Evolutionary conservation across 2,113 vertebrate genomes (phyloP).

Genomic region (Lontra canadensis): DNA sequence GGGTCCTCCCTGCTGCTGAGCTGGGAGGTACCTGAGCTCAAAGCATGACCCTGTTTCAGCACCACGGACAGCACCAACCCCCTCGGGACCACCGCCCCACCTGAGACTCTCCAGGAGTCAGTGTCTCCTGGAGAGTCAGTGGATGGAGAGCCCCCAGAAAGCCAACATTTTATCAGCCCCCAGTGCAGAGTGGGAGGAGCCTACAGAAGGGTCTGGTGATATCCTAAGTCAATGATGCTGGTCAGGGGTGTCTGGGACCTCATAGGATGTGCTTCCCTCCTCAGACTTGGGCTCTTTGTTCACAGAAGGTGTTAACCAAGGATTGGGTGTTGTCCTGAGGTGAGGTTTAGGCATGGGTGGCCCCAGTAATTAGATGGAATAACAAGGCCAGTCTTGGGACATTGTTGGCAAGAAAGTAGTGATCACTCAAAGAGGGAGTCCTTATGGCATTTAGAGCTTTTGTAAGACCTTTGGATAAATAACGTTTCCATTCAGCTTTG

Average conservation of each 20-base stretch:
- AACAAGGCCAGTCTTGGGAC: neutral
- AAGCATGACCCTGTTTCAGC: neutral
- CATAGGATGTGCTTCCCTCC: too few species aligned
- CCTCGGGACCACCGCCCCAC: rapidly evolving
- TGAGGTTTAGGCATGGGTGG: neutral
- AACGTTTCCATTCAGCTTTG: neutral
- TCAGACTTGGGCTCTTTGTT: neutral
- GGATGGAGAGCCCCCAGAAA: neutral
- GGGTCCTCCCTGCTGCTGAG: neutral
- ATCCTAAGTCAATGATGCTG: too few species aligned
- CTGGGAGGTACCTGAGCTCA: neutral
- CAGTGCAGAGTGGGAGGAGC: neutral
- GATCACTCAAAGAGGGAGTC: neutral
- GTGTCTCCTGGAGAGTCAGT: neutral
- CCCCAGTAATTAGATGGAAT: neutral
- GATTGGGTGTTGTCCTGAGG: too few species aligned
- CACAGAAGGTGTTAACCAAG: rapidly evolving
- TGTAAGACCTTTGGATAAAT: neutral
- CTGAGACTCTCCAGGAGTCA: neutral
- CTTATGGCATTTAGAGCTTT: neutral
- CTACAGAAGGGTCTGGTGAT: neutral
- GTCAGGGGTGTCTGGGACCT: neutral
- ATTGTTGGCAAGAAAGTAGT: neutral
- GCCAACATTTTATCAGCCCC: too few species aligned
- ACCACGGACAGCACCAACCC: neutral